These are phyloP conservation scores for Pantherophis alleghaniensis DNA, from an alignment of 2,797 vertebrate genomes.

Conservation along the genomic window DNA sequence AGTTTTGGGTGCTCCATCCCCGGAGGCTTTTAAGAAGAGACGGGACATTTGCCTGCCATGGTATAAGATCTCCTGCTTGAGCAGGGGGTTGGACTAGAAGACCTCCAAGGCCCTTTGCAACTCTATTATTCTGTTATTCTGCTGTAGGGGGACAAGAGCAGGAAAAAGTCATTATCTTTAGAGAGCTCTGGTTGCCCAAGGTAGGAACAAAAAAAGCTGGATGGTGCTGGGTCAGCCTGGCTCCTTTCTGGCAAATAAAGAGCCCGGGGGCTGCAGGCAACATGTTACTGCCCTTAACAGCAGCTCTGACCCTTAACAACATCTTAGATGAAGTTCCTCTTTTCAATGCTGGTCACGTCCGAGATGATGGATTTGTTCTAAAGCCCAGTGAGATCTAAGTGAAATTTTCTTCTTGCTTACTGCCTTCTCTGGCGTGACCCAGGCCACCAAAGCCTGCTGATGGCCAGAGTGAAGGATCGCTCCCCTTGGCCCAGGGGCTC, in stretches of 20 bases:
- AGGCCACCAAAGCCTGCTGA: neutral
- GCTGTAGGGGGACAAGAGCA: neutral
- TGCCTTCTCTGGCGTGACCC: neutral
- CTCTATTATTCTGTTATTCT: neutral
- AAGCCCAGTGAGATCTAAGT: neutral
- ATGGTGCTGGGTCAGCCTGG: neutral
- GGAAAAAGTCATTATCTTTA: neutral
- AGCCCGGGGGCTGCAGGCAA: no score
- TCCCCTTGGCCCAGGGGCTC: neutral
- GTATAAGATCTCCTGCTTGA: neutral
- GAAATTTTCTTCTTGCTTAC: conserved; percentile 1
- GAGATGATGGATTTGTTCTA: neutral
- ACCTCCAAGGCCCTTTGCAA: neutral
- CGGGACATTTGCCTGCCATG: neutral
- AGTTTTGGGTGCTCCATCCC: neutral
- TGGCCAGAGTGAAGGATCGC: neutral
- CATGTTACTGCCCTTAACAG: neutral
- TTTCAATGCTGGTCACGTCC: neutral
- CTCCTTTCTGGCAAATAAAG: neutral
- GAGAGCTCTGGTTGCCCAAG: neutral
- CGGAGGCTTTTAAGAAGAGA: neutral
- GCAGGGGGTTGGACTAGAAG: neutral
- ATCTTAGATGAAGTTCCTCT: neutral
- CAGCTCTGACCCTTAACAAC: neutral
- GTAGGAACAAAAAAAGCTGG: neutral